These are phyloP conservation scores for Vireo griseus DNA, from an alignment of 2,797 vertebrate species.

Conservation along the genomic window DNA sequence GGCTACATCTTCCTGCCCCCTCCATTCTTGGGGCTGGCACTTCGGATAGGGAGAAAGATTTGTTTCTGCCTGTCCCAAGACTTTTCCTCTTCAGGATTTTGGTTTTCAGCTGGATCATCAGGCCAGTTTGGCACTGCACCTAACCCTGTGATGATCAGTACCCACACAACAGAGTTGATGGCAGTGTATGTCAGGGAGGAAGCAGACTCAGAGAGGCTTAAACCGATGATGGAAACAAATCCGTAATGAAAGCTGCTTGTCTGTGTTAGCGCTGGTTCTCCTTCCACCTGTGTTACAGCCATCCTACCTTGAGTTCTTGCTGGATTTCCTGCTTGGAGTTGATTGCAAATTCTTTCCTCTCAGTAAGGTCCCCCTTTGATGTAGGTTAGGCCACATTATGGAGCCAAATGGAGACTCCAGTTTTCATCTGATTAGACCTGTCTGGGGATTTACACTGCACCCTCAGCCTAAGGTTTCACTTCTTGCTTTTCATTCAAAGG, in stretches of 20 bases:
- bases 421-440: neutral
- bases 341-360: neutral
- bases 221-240: neutral
- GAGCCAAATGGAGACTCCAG: neutral
- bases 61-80: neutral
- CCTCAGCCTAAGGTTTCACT: slow-evolving; percentile 1
- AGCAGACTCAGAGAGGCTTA: neutral
- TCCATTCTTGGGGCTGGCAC: neutral
- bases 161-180: neutral
- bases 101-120: neutral
- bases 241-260: neutral
- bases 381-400: neutral
- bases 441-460: neutral
- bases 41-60: neutral
- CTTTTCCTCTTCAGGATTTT: neutral
- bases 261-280: neutral
- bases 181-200: neutral
- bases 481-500: slow-evolving; percentile 28
- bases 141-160: neutral
- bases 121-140: neutral
- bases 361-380: neutral
- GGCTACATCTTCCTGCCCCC: neutral
- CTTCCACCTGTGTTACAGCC: neutral
- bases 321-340: neutral
- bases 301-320: neutral